These are phyloP conservation scores for Mya arenaria DNA, from an alignment of 1,140 invertebrate genomes.

Conservation along the genomic window DNA sequence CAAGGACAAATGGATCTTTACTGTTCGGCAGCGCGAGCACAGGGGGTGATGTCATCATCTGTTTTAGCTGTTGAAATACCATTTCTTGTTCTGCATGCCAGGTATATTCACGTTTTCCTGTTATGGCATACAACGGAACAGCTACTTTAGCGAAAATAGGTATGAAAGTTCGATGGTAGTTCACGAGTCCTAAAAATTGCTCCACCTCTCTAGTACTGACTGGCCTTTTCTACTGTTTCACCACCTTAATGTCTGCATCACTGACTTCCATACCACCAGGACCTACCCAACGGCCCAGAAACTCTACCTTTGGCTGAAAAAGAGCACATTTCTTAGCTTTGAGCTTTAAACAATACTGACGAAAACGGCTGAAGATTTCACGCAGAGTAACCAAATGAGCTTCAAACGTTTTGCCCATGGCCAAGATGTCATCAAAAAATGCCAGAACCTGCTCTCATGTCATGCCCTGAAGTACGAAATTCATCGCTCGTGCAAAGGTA, in stretches of 20 bases:
- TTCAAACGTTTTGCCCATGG: background rate
- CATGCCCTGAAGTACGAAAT: slow-evolving; percentile 10
- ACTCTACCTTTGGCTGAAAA: slow-evolving; percentile 16
- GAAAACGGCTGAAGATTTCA: slow-evolving; percentile 9
- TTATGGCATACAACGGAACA: background rate
- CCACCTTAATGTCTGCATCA: background rate
- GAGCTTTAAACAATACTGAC: slow-evolving; percentile 16
- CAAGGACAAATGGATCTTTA: background rate
- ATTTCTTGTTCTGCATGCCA: background rate
- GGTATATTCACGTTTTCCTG: background rate
- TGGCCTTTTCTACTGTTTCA: background rate
- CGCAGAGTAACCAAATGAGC: slow-evolving; percentile 8
- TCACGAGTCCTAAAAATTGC: background rate
- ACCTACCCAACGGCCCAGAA: slow-evolving; percentile 20
- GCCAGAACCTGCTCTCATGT: background rate
- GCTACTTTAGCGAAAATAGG: background rate
- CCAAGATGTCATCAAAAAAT: slow-evolving; percentile 25
- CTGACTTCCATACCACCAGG: slow-evolving; percentile 14
- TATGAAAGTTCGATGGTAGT: background rate
- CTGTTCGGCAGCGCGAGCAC: background rate
- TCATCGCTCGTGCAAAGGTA: background rate
- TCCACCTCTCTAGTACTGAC: background rate
- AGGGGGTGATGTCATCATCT: background rate
- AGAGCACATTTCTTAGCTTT: slow-evolving; percentile 22
- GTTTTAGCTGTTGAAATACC: slow-evolving; percentile 40